Base-by-base conservation (phyloP, 37 sponge, comb jelly and placozoan species). In the Eunapius fragilis region DNA sequence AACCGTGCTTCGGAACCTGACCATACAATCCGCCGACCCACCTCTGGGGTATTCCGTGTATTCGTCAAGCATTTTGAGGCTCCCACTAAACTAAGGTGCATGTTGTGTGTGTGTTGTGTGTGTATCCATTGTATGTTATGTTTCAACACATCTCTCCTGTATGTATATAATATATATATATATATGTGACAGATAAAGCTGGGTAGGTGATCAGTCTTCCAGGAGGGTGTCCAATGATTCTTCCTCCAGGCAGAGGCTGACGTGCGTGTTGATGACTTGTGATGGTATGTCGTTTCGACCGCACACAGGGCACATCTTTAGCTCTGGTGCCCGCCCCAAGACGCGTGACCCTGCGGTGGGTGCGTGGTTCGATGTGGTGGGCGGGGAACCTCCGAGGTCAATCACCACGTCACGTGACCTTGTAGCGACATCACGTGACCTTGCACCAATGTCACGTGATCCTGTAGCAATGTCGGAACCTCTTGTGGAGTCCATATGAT, bases 31-130 rank as follows among this genome's bases (percentile, higher is more conserved):
- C 17, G 92, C 94, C 12, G 91, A 92, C 58, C 72, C 83, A 30
- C 97, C 97, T 24, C 82, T 97, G 14, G 97, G 97, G 4, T 97
- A 94, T 75, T 81, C 88, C 23, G 82, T 97, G 14, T 92, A 85
- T 67, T 87, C 89, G 0, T 94, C 94, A 0, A 90, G 85, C 27
- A 47, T 86, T 0, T 17, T 75, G 25, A 87, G 70, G 25, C 35
- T 67, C 35, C 37, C 86, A 12, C 24, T 31, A 3, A 38, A 75
- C n/a, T 74, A 84, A 75, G 31, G 12, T 14, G 23, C 7, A 14
- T 28, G 26, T 27, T 14, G 24, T 27, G 17, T 31, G 19, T 25
- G 7, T 48, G 30, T 34, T n/a, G 1, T 30, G 24, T 76, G 47
- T 36, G 25, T 11, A 0, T 58, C 58, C 58, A 17, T 58, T 58